Base-by-base conservation (phyloP, 2,113 vertebrate genomes). In the Pangasianodon hypophthalmus region DNA sequence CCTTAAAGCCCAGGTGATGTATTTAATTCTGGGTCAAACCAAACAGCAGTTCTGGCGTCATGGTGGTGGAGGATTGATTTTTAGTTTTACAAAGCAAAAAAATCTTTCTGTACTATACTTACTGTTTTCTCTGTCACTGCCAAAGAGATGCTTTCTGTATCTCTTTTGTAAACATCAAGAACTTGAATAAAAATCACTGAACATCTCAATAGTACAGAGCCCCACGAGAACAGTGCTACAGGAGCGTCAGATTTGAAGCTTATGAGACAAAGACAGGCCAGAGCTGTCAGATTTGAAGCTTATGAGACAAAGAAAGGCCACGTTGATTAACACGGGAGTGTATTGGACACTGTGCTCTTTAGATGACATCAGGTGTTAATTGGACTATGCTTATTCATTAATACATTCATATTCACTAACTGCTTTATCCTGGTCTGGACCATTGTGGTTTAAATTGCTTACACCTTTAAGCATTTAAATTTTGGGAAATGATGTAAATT, bases 81-180 rank as follows among this genome's bases (percentile, higher is more conserved):
- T 54, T 41, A 54, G 6, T 54, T 84, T 60, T 69, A 58, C n/a
- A 84, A 58, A 84, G 54, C 29, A 50, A 86, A 52, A 52, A 4
- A 73, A 18, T 5, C 48, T 19, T 73, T 37, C 69, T 41, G 69
- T 73, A 18, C 32, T 41, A 14, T 13, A 14, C 64, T 69, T 69
- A 69, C 91, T 92, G 89, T 88, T 64, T 60, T 29, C 14, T 44
- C 60, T 60, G 11, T 79, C 69, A 75, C 37, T 62, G 19, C 91
- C 93, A 4, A n/a, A n/a, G n/a, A n/a, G n/a, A n/a, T 60, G 21
- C 52, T 60, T 56, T 24, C 18, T 44, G 4, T 32, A 6, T 46
- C 26, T 83, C 6, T 77, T 44, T 77, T 48, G 8, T 4, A 48
- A 77, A 77, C 69, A 73, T 41, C 32, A 73, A 41, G 6, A 73